Conservation (phyloP, 1,140 invertebrate species). For the Trachymyrmex cornetzi region DNA sequence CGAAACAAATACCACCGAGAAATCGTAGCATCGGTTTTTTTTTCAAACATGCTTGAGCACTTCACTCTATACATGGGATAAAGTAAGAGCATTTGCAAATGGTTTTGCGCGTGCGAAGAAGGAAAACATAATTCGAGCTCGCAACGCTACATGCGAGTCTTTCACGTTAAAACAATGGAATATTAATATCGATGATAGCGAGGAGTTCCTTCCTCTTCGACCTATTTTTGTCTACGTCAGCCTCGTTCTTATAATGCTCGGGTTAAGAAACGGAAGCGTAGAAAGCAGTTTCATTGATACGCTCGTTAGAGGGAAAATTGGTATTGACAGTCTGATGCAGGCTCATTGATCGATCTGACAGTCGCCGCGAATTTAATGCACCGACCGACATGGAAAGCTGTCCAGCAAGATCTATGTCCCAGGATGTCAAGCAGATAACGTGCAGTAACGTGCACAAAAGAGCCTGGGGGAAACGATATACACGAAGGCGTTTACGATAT, state of each 20-base stretch:
- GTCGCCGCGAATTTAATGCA: slow-evolving; percentile 48
- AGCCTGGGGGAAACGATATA: slow-evolving; percentile 37
- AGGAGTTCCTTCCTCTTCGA: background rate
- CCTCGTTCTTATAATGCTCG: background rate
- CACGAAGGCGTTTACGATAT: slow-evolving; percentile 59
- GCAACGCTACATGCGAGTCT: background rate
- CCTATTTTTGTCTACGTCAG: background rate
- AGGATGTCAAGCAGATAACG: slow-evolving; percentile 21
- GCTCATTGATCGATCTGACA: slow-evolving; percentile 44
- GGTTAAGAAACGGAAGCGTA: slow-evolving; percentile 1
- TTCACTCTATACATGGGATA: background rate
- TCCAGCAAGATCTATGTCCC: slow-evolving; percentile 49
- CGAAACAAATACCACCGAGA: slow-evolving; percentile 9
- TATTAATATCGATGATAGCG: background rate
- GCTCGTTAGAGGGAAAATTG: slow-evolving; percentile 37
- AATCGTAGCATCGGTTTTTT: background rate
- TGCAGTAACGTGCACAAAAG: slow-evolving; percentile 54
- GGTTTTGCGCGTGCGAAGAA: background rate
- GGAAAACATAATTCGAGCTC: background rate
- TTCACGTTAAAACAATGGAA: background rate
- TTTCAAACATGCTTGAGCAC: slow-evolving; percentile 6
- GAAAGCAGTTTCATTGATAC: slow-evolving; percentile 16
- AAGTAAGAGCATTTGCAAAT: slow-evolving; percentile 26
- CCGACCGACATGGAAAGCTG: slow-evolving; percentile 2
- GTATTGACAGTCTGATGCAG: slow-evolving; percentile 49